Evolutionary conservation across 2,888 invertebrate genomes (phyloP).

Genomic region (Corbicula japonica): DNA sequence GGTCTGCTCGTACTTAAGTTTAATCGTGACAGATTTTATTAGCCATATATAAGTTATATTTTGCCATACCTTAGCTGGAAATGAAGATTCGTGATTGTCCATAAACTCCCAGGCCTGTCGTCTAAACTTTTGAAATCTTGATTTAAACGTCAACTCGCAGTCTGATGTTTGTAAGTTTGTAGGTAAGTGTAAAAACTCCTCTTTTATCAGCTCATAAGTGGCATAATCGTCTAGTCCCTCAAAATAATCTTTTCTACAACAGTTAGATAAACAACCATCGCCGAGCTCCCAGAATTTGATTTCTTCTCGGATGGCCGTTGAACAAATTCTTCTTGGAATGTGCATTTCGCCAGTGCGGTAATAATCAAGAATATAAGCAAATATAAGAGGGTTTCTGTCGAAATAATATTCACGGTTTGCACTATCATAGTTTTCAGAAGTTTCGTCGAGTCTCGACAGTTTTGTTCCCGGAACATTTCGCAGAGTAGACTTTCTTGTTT

Average conservation of each 20-base stretch:
- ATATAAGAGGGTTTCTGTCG: constrained; percentile 75
- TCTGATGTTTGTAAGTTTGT: constrained; percentile 26
- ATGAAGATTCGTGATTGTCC: constrained; percentile 69
- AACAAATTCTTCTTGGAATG: constrained; percentile 70
- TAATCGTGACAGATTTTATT: no score
- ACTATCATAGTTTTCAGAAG: constrained; percentile 47
- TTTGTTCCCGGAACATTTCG: constrained; percentile 63
- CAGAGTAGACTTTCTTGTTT: constrained; percentile 60
- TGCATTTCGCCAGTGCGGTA: constrained; percentile 75
- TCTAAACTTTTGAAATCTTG: constrained; percentile 31
- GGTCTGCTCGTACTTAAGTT: no score
- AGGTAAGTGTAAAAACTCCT: constrained; percentile 60
- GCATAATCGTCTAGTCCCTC: constrained; percentile 66
- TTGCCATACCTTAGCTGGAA: constrained; percentile 65
- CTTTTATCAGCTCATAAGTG: constrained; percentile 61
- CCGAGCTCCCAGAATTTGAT: constrained; percentile 73
- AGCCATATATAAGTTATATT: no score
- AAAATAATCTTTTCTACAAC: constrained; percentile 71
- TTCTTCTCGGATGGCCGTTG: constrained; percentile 65
- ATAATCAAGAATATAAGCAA: constrained; percentile 71
- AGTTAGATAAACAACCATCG: constrained; percentile 64
- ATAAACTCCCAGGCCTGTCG: constrained; percentile 69
- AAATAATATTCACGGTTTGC: constrained; percentile 70
- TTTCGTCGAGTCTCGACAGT: constrained; percentile 48
- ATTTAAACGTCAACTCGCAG: constrained; percentile 13